Conservation (phyloP, 2,113 vertebrate species). For the Atractosteus spatula region DNA sequence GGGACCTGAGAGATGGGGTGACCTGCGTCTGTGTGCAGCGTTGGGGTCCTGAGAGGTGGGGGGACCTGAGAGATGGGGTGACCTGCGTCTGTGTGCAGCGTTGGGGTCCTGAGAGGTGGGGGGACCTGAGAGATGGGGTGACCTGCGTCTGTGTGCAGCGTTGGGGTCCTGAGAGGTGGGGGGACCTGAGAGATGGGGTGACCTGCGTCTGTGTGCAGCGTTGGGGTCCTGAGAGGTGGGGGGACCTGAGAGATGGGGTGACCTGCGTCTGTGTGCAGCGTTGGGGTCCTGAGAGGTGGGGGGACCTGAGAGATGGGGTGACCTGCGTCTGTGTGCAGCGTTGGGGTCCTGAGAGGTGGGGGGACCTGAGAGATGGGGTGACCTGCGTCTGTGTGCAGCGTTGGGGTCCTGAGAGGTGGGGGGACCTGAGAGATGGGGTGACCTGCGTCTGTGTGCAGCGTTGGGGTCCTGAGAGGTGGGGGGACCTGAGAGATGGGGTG, state of each 20-base stretch:
- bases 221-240: too few relatives aligned
- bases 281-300: not conserved
- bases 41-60: not conserved
- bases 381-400: not conserved
- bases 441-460: slow-evolving; percentile 34
- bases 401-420: not conserved
- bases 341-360: too few relatives aligned
- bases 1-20: not conserved
- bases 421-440: too few relatives aligned
- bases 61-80: too few relatives aligned
- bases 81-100: slow-evolving; percentile 34
- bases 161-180: not conserved
- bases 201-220: slow-evolving; percentile 34
- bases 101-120: too few relatives aligned
- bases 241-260: not conserved
- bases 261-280: not conserved
- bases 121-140: not conserved
- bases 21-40: not conserved
- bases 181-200: too few relatives aligned
- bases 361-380: not conserved
- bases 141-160: not conserved
- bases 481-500: not conserved
- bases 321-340: slow-evolving; percentile 34
- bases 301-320: too few relatives aligned
- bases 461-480: too few relatives aligned